Conservation (phyloP, 2,797 vertebrate species). For the Carapus acus region DNA sequence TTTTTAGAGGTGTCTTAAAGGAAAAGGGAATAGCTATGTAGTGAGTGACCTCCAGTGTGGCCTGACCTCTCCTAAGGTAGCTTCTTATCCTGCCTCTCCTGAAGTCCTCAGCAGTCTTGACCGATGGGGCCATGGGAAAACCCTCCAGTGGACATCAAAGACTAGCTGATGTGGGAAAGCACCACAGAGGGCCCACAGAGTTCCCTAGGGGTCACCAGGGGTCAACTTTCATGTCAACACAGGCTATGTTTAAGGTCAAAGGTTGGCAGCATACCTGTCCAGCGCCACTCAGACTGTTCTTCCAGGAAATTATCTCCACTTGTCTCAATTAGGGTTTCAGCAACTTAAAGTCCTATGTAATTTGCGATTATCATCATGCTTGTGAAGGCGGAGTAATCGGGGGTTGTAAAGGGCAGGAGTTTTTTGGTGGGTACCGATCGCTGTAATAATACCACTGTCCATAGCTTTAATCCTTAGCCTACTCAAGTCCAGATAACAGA, state of each 20-base stretch:
- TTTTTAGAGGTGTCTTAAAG: slow-evolving; percentile 57
- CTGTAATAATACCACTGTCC: slow-evolving; percentile 27
- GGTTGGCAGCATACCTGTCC: slow-evolving; percentile 69
- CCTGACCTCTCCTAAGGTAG: slow-evolving; percentile 64
- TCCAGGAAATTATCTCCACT: slow-evolving; percentile 70
- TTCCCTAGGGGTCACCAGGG: slow-evolving; percentile 51
- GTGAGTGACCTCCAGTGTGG: slow-evolving; percentile 48
- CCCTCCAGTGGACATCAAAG: slow-evolving; percentile 66
- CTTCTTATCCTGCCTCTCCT: slow-evolving; percentile 20
- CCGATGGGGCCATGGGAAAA: slow-evolving; percentile 60
- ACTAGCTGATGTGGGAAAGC: slow-evolving; percentile 62
- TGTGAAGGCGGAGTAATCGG: slow-evolving; percentile 40
- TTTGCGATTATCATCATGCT: slow-evolving; percentile 50
- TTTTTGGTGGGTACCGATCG: slow-evolving; percentile 15
- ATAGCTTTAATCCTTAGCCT: slow-evolving; percentile 15
- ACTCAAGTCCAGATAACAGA: slow-evolving; percentile 31
- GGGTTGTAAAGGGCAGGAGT: slow-evolving; percentile 37
- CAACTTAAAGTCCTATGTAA: slow-evolving; percentile 39
- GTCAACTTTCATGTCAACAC: slow-evolving; percentile 70
- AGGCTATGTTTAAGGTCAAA: slow-evolving; percentile 60
- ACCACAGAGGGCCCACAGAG: slow-evolving; percentile 37
- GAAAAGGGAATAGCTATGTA: slow-evolving; percentile 36
- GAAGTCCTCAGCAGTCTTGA: slow-evolving; percentile 43
- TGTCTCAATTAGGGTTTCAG: slow-evolving; percentile 65
- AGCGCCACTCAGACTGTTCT: slow-evolving; percentile 57